A percentile compares a stretch with the other conserved stretches of the same genome.
phyloP scores from a whole-genome alignment of 2,113 vertebrate species.

The Guaruba guarouba region DNA sequence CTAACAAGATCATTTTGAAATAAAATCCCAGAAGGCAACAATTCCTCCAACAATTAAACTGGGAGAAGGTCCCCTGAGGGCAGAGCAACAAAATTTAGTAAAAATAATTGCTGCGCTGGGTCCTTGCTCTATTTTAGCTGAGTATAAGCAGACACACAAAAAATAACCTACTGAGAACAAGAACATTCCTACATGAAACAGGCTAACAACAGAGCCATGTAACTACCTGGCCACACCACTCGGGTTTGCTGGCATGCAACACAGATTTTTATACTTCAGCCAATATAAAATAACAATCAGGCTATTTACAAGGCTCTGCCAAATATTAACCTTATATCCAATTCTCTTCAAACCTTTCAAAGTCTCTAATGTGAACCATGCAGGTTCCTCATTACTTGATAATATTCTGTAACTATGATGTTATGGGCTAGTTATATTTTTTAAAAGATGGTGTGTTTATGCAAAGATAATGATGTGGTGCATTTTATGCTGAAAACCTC shows the following conservation, averaged over 20 bases:
- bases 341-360: constrained; percentile 74
- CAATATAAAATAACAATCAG: constrained; percentile 83
- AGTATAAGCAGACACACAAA: constrained; percentile 61
- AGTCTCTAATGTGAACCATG: constrained; percentile 79
- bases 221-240: constrained; percentile 72
- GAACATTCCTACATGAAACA: constrained; percentile 57
- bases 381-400: constrained; percentile 66
- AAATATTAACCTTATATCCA: constrained; percentile 82
- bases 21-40: constrained; percentile 79
- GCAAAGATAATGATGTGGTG: constrained; percentile 75
- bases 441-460: constrained; percentile 76
- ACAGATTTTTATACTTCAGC: constrained; percentile 73
- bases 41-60: constrained; percentile 77
- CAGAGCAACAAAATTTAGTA: constrained; percentile 71
- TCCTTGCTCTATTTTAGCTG: constrained; percentile 72
- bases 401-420: constrained; percentile 54
- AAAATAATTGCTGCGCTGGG: constrained; percentile 77
- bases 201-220: constrained; percentile 61
- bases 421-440: constrained; percentile 69
- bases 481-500: constrained; percentile 69
- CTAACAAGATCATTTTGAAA: constrained; percentile 75
- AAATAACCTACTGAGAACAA: constrained; percentile 52
- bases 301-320: constrained; percentile 82
- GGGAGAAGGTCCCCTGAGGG: constrained; percentile 76
- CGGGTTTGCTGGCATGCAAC: constrained; percentile 64